These are phyloP conservation scores for Metaphire vulgaris DNA, from an alignment of 1,140 invertebrate genomes.

Conservation along the genomic window DNA sequence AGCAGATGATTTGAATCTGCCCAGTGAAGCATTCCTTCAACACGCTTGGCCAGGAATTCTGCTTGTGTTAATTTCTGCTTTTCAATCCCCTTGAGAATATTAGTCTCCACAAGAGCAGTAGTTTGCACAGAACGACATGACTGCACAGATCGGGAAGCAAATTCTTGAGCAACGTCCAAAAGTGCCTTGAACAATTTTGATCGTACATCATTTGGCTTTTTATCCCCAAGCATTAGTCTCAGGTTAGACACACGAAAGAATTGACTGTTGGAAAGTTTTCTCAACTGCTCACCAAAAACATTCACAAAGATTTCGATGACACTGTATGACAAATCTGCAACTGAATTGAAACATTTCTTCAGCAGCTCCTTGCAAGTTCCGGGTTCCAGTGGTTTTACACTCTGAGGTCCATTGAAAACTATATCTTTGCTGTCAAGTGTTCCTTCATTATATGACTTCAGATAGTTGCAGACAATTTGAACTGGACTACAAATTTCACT, in stretches of 20 bases:
- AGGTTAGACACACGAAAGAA: conserved; percentile 32
- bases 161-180: conserved; percentile 31
- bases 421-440: conserved; percentile 31
- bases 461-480: conserved; percentile 35
- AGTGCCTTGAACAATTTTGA: conserved; percentile 30
- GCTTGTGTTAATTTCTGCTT: neutral
- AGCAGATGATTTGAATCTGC: conserved; percentile 37
- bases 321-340: conserved; percentile 28
- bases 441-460: conserved; percentile 23
- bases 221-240: conserved; percentile 27
- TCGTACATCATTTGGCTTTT: conserved; percentile 17
- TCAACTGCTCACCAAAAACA: conserved; percentile 36
- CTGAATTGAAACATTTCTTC: conserved; percentile 23
- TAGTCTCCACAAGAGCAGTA: neutral
- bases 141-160: conserved; percentile 33
- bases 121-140: conserved; percentile 30
- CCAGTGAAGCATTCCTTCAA: conserved; percentile 35
- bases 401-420: conserved; percentile 9
- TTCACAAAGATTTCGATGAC: conserved; percentile 31
- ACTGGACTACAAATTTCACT: conserved; percentile 33
- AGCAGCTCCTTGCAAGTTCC: conserved; percentile 27
- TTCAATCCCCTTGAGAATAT: neutral
- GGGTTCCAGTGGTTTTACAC: conserved; percentile 17
- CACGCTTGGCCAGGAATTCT: conserved; percentile 18
- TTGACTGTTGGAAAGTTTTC: conserved; percentile 34